These are phyloP conservation scores for Pseudopodoces humilis DNA, from an alignment of 2,113 vertebrate species.

Conservation along the genomic window DNA sequence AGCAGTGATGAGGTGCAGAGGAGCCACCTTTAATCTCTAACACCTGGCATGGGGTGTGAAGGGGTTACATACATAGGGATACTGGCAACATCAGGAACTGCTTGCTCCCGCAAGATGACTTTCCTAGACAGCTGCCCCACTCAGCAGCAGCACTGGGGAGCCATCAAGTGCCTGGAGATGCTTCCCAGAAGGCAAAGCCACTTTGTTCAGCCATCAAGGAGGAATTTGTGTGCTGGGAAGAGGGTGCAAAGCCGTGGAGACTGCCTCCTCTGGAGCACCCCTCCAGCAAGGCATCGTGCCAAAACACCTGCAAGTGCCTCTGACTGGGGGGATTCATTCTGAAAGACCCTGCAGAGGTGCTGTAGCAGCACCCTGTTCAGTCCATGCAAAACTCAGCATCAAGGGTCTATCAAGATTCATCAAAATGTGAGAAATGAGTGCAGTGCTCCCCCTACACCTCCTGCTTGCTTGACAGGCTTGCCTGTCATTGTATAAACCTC, in stretches of 20 bases:
- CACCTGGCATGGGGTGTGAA: fast-evolving
- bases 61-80: fast-evolving
- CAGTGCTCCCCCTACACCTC: neutral
- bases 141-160: fast-evolving
- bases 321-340: neutral
- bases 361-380: neutral
- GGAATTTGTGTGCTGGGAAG: fast-evolving
- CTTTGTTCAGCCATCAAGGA: neutral
- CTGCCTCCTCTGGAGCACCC: neutral
- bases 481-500: neutral
- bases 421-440: neutral
- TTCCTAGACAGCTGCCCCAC: neutral
- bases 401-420: neutral
- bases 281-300: neutral
- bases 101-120: too few relatives aligned
- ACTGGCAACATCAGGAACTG: neutral
- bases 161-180: neutral
- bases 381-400: neutral
- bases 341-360: neutral
- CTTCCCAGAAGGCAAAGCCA: neutral
- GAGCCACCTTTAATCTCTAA: neutral
- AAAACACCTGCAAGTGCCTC: neutral
- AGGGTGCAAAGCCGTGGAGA: neutral
- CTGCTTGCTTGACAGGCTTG: neutral
- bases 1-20: fast-evolving